Base-by-base conservation (phyloP, 1,140 invertebrate genomes). In the Macrocentrus cingulum region DNA sequence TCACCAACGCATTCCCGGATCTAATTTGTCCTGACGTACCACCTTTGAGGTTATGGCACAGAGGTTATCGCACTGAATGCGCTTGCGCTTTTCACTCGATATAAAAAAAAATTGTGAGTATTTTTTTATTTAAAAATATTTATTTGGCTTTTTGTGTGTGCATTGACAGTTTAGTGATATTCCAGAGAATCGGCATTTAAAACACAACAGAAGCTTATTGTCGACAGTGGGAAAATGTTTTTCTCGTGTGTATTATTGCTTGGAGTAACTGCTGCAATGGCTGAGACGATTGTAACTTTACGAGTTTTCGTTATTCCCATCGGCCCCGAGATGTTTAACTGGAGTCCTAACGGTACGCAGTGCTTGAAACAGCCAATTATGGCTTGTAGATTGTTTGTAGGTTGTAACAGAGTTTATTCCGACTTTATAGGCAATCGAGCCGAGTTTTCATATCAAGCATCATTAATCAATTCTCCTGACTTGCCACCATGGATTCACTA, bases 401-500 rank as follows among this genome's bases (percentile, higher is more conserved):
- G 15, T 8, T 39, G 11, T 15, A 11, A 39, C 8, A 4, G 36
- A 39, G 36, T 5, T 39, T 15, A 39, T 11, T 11, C 3, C 11
- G 22, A 37, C 22, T 20, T 51, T 51, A 37, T 5, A 83, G 82
- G 76, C 64, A 81, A 79, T 58, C 72, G 81, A 84, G 62, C 39
- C n/a, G 84, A 87, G 53, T 88, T 85, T 64, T 82, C 83, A 2
- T 89, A 88, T 69, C 84, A 86, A 62, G 82, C 87, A 0, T 86
- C 87, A 0, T 68, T 91, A 16, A 58, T 84, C 1, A 83, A 87
- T 64, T 84, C 87, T 44, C 91, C 92, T 0, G 92, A 94, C 77
- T 79, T 95, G 41, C 92, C 92, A 1, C 77, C 82, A 7, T 94
- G 92, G 92, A 86, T 94, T 63, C 83, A 87, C 32, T 94, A 91